phyloP scores from a whole-genome alignment of 1,140 invertebrate genomes.

The Orchestia grillus region DNA sequence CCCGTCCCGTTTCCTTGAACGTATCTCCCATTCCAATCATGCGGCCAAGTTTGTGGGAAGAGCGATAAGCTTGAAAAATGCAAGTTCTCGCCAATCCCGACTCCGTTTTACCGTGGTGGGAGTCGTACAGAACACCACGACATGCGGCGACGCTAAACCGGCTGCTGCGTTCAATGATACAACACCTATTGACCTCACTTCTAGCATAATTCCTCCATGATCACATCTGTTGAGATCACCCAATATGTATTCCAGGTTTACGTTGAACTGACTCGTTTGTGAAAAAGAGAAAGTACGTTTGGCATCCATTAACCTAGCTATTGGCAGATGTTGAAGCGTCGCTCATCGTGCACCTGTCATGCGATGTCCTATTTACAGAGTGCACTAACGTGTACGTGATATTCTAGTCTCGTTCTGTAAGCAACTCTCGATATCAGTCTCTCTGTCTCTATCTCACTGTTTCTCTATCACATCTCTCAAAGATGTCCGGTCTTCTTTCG shows the following conservation, averaged over 20 bases:
- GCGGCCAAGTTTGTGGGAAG: no score
- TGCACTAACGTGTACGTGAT: no score
- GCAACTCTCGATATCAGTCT: neutral
- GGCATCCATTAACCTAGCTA: neutral
- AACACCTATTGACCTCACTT: neutral
- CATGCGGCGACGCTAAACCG: neutral
- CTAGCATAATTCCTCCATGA: no score
- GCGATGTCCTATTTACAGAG: neutral
- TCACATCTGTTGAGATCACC: neutral
- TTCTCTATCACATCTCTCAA: neutral
- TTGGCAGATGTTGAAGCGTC: neutral
- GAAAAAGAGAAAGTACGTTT: neutral
- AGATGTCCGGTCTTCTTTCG: no score
- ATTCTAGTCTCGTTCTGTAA: neutral
- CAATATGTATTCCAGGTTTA: neutral
- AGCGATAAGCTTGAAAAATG: no score
- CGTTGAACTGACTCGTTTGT: neutral
- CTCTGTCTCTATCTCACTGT: neutral
- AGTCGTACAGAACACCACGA: no score
- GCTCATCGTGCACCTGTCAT: neutral
- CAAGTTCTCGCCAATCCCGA: no score
- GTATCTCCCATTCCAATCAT: no score
- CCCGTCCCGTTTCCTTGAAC: no score
- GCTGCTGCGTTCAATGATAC: neutral
- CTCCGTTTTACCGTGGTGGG: no score